A percentile compares a stretch with the other conserved stretches of the same genome.
These are phyloP conservation scores for Rhimphoctona megacephalus DNA, from an alignment of 2,888 invertebrate genomes.

Conservation along the genomic window DNA sequence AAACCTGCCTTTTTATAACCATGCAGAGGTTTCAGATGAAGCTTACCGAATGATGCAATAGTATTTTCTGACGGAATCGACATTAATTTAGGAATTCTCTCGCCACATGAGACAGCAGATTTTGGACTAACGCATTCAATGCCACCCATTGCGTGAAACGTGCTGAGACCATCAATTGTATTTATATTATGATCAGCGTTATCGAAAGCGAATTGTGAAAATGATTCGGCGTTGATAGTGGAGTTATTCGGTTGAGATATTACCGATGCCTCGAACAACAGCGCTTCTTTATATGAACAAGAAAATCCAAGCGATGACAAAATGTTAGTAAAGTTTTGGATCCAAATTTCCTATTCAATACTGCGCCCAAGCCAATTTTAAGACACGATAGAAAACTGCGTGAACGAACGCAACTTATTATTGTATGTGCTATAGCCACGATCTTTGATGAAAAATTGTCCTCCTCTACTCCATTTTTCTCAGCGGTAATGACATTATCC, in stretches of 20 bases:
- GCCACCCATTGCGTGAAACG: constrained; percentile 31
- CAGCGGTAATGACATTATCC: too few species aligned
- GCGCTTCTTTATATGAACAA: constrained; percentile 68
- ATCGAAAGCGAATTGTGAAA: constrained; percentile 34
- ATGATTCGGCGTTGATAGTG: constrained; percentile 51
- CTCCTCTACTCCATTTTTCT: too few species aligned
- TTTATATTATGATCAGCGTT: constrained; percentile 34
- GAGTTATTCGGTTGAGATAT: constrained; percentile 39
- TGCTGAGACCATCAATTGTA: constrained; percentile 18
- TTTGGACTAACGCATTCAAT: constrained; percentile 35
- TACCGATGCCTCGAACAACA: constrained; percentile 68
- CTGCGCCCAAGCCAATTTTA: constrained; percentile 74
- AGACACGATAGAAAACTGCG: constrained; percentile 78
- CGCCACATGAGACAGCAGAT: constrained; percentile 25
- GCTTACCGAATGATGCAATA: constrained; percentile 18
- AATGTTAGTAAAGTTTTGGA: constrained; percentile 76
- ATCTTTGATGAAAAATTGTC: too few species aligned
- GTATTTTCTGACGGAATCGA: constrained; percentile 23
- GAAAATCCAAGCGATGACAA: constrained; percentile 72
- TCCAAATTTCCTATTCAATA: constrained; percentile 75
- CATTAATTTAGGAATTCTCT: constrained; percentile 32
- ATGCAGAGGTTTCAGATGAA: constrained; percentile 17
- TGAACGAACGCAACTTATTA: too few species aligned
- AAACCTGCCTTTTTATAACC: constrained; percentile 36
- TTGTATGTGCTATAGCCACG: too few species aligned